Percentiles rank a stretch among this genome's conserved stretches.
Evolutionary conservation across 30 jellyfish, hydroid and myxozoan species (phyloP).

Genomic region (Phacellophora camtschatica): DNA sequence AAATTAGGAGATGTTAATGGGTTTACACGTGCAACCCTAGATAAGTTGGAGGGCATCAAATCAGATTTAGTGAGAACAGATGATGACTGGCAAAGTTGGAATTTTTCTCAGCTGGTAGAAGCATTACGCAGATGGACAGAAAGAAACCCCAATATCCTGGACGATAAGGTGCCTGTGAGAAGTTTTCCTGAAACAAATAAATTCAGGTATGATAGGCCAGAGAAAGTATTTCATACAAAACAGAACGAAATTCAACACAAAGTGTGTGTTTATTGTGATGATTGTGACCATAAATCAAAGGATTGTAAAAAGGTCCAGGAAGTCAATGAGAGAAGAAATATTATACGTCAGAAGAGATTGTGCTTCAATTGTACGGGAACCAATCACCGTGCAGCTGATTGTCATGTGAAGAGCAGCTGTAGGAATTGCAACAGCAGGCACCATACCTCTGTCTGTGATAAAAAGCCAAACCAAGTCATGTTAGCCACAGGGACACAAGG

Average conservation of each 20-base stretch:
- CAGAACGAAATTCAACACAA: not conserved
- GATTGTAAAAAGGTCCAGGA: constrained; percentile 40
- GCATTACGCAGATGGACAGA: too few species aligned
- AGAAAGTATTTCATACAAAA: too few species aligned
- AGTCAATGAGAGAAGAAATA: constrained; percentile 20
- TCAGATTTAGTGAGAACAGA: too few species aligned
- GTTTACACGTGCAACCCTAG: too few species aligned
- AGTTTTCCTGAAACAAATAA: too few species aligned
- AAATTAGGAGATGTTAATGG: too few species aligned
- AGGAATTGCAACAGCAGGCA: constrained; percentile 51
- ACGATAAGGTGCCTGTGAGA: too few species aligned
- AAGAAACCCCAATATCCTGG: too few species aligned
- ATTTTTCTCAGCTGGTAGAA: too few species aligned
- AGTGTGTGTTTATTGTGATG: constrained; percentile 39
- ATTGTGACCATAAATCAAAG: not conserved
- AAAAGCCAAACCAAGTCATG: constrained; percentile 21
- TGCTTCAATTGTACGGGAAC: constrained; percentile 64
- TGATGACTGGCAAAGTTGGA: too few species aligned
- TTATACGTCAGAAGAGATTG: constrained; percentile 2
- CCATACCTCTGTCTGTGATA: constrained; percentile 54
- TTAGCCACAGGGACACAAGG: constrained; percentile 35
- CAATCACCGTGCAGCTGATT: constrained; percentile 52
- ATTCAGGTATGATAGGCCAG: too few species aligned
- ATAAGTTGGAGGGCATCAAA: too few species aligned
- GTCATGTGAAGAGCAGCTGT: constrained; percentile 46